Conservation (phyloP, 1,140 invertebrate species). For the Drosophila setifemur region DNA sequence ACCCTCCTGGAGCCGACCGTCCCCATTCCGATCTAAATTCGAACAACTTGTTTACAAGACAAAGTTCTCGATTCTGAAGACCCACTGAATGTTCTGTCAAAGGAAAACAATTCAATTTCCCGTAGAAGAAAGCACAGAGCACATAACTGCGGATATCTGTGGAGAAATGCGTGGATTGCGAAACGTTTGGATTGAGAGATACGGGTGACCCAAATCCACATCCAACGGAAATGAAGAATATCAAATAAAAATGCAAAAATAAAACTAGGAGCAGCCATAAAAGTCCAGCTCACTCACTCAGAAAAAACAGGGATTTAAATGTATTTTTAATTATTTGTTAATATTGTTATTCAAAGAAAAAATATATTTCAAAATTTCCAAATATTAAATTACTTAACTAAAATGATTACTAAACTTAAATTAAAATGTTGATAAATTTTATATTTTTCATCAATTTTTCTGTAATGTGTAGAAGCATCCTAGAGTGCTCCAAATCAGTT, state of each 20-base stretch:
- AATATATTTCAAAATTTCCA: too few relatives aligned
- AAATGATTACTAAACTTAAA: background rate
- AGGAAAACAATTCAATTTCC: conserved; percentile 75
- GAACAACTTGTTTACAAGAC: conserved; percentile 70
- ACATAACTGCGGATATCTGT: conserved; percentile 59
- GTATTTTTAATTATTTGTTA: too few relatives aligned
- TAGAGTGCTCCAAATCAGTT: conserved; percentile 59
- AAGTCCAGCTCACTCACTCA: conserved; percentile 22
- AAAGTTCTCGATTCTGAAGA: conserved; percentile 29
- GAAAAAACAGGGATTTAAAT: too few relatives aligned
- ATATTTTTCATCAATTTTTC: background rate
- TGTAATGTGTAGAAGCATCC: background rate
- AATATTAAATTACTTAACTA: too few relatives aligned
- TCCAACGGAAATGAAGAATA: conserved; percentile 55
- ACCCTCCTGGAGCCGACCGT: background rate
- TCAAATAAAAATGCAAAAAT: conserved; percentile 61
- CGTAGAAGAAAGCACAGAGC: conserved; percentile 47
- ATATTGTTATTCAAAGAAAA: too few relatives aligned
- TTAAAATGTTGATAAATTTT: background rate
- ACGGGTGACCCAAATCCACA: conserved; percentile 69
- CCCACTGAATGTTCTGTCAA: conserved; percentile 51
- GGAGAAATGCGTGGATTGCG: conserved; percentile 32
- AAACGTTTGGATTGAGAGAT: conserved; percentile 7
- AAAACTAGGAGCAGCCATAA: conserved; percentile 55
- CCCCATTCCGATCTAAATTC: background rate